Evolutionary conservation across 2,888 invertebrate genomes (phyloP).

Genomic region (Phortica magna): DNA sequence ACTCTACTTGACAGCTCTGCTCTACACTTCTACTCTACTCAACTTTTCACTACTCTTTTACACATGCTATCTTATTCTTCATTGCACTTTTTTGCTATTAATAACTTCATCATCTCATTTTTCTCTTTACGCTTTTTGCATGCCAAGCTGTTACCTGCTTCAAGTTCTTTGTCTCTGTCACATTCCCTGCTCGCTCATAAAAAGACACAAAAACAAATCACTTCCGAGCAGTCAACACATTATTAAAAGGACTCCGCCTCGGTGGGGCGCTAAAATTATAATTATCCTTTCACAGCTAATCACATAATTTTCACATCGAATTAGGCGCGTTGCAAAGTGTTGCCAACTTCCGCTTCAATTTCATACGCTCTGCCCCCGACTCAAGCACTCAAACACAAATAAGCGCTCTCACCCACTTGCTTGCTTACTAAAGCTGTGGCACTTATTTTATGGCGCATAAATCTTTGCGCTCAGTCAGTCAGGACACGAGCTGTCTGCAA

Average conservation of each 20-base stretch:
- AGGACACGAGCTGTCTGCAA: conserved; percentile 10
- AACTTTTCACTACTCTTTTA: too few species aligned
- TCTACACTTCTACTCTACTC: too few species aligned
- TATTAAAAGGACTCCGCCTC: conserved; percentile 5
- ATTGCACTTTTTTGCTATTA: too few species aligned
- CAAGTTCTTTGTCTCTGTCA: background rate
- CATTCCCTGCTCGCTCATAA: background rate
- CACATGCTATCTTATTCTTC: too few species aligned
- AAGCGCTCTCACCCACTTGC: too few species aligned
- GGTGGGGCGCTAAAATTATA: conserved; percentile 42
- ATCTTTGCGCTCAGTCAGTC: conserved; percentile 46
- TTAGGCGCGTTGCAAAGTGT: conserved; percentile 25
- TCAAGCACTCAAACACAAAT: too few species aligned
- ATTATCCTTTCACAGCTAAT: conserved; percentile 57
- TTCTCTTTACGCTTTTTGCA: background rate
- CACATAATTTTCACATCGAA: conserved; percentile 56
- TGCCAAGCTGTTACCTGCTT: background rate
- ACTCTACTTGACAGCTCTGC: too few species aligned
- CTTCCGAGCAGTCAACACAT: conserved; percentile 26
- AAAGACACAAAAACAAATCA: conserved; percentile 51
- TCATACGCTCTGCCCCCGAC: background rate
- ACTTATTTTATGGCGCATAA: conserved; percentile 24
- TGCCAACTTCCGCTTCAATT: conserved; percentile 10
- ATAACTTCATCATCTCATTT: too few species aligned
- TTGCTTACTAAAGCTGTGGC: background rate